A percentile compares a stretch with the other conserved stretches of the same genome.
Conservation (phyloP, 2,888 invertebrate genomes). For the Drosophila yooni region DNA sequence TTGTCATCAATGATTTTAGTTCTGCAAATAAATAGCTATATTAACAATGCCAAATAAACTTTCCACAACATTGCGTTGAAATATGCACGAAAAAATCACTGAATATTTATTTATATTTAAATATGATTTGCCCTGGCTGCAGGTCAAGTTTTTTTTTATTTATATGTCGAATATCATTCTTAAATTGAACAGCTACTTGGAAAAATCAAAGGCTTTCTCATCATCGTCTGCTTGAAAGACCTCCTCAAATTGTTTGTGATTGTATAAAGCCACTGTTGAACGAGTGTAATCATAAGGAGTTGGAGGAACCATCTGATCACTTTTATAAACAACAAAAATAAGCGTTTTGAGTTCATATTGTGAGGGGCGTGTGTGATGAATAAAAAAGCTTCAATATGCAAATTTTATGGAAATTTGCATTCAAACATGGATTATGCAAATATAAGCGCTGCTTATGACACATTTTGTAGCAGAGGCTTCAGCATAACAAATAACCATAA, state of each 20-base stretch:
- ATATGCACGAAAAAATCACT: background rate
- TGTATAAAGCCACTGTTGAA: background rate
- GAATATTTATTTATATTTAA: background rate
- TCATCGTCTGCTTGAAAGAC: background rate
- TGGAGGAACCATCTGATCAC: background rate
- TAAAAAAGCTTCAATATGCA: background rate
- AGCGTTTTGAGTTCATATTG: background rate
- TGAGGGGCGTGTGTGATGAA: background rate
- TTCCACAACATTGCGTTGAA: background rate
- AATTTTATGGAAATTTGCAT: background rate
- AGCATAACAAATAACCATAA: background rate
- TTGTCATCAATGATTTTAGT: background rate
- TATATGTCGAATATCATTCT: background rate
- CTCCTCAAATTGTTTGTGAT: background rate
- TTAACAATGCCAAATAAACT: too few relatives aligned
- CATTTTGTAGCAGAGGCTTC: background rate
- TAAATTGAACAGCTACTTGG: background rate
- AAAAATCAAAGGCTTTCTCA: background rate
- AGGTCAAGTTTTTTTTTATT: background rate
- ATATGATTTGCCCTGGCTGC: background rate
- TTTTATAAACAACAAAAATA: background rate
- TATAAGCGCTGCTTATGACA: background rate
- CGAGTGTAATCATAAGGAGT: too few relatives aligned
- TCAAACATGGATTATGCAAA: background rate
- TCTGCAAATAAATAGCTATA: too few relatives aligned